Evolutionary conservation across 23 tunicate species (phyloP).

Genomic region (Trididemnum miniatum): DNA sequence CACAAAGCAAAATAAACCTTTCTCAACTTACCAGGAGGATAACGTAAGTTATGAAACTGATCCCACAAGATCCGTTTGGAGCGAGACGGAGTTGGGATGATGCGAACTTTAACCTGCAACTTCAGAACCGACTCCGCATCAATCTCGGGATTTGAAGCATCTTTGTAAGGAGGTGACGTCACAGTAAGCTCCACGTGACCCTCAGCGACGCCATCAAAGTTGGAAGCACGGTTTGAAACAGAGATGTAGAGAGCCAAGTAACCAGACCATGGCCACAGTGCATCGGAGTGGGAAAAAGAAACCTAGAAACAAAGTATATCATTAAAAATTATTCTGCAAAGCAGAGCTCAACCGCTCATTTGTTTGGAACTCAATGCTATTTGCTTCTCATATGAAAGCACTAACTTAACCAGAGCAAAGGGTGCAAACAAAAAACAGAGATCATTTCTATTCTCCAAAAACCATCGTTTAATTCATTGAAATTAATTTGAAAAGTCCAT

Average conservation of each 20-base stretch:
- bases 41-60: slow-evolving; percentile 94
- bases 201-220: slow-evolving; percentile 83
- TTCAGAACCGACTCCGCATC: slow-evolving; percentile 39
- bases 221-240: slow-evolving; percentile 51
- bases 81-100: slow-evolving; percentile 96
- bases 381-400: too few relatives aligned
- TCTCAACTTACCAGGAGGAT: slow-evolving; percentile 96
- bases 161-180: slow-evolving; percentile 50
- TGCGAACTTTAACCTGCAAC: slow-evolving; percentile 60
- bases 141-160: background rate
- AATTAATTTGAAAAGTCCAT: too few relatives aligned
- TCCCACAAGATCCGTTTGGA: slow-evolving; percentile 94
- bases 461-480: too few relatives aligned
- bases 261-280: slow-evolving; percentile 98
- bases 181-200: slow-evolving; percentile 92
- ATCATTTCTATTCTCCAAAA: too few relatives aligned
- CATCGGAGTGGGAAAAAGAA: slow-evolving; percentile 77
- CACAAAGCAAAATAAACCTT: too few relatives aligned
- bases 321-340: background rate
- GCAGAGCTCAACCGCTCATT: too few relatives aligned
- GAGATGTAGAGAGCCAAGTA: slow-evolving; percentile 86
- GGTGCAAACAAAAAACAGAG: too few relatives aligned
- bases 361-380: too few relatives aligned
- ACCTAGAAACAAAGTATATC: slow-evolving; percentile 61
- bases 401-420: too few relatives aligned